A percentile compares a stretch with the other conserved stretches of the same genome.
These are phyloP conservation scores for Argyresthia goedartella DNA, from an alignment of 2,888 invertebrate genomes.

Conservation along the genomic window DNA sequence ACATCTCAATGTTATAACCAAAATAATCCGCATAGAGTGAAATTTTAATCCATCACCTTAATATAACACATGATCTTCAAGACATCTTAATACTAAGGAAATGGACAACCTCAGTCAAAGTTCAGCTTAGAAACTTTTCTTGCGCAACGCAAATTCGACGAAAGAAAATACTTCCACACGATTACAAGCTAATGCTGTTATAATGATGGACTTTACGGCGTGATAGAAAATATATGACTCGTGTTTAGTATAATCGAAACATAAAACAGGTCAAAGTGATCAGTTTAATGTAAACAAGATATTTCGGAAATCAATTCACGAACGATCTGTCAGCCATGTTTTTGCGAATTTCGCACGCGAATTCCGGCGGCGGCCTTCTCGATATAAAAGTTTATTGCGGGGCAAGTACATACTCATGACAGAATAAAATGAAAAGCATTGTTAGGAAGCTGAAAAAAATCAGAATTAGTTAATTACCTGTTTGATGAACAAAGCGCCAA, in stretches of 20 bases:
- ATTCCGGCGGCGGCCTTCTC: no score
- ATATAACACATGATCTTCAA: neutral
- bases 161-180: neutral
- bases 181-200: neutral
- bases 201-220: neutral
- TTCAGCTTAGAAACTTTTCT: conserved; percentile 1
- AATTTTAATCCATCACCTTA: neutral
- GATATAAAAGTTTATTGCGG: no score
- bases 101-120: conserved; percentile 2
- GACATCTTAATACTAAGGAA: conserved; percentile 1
- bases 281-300: neutral
- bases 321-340: no score
- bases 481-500: no score
- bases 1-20: no score
- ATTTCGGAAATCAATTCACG: no score
- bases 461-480: no score
- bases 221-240: neutral
- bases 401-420: no score
- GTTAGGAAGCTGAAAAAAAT: no score
- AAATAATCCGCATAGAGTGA: neutral
- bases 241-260: no score
- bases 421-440: no score
- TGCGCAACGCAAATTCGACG: neutral
- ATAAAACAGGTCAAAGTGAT: neutral
- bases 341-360: no score